phyloP scores from a whole-genome alignment of 2,797 vertebrate genomes.

The Poecilia velifera region DNA sequence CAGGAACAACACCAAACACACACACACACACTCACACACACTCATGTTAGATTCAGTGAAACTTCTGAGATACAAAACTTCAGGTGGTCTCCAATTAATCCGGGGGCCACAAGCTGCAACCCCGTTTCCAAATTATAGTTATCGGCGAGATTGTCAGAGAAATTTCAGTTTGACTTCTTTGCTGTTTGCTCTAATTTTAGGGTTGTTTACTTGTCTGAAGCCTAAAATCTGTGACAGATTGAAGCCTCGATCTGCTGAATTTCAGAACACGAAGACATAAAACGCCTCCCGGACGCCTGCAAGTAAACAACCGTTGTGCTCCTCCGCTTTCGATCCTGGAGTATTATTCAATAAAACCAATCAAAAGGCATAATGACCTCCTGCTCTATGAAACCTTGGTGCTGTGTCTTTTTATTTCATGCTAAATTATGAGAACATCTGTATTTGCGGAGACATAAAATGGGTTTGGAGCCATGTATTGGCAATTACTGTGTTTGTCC shows the following conservation, averaged over 20 bases:
- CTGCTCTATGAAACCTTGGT: background rate
- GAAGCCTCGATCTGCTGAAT: background rate
- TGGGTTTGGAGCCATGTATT: slow-evolving; percentile 26
- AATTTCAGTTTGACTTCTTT: slow-evolving; percentile 24
- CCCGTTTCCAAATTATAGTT: slow-evolving; percentile 36
- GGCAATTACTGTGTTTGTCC: slow-evolving; percentile 55
- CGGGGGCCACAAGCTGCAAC: slow-evolving; percentile 4
- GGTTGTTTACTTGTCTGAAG: slow-evolving; percentile 23
- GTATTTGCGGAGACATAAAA: slow-evolving; percentile 34
- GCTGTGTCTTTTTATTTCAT: slow-evolving; percentile 11
- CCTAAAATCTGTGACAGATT: slow-evolving; percentile 10
- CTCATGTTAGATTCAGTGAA: slow-evolving; percentile 19
- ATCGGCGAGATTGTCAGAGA: slow-evolving; percentile 29
- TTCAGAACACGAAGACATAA: background rate
- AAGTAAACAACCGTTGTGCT: background rate
- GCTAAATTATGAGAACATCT: slow-evolving; percentile 8
- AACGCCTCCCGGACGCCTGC: background rate
- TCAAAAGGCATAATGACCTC: background rate
- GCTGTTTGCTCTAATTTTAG: slow-evolving; percentile 7
- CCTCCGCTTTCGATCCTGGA: background rate
- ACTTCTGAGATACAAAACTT: slow-evolving; percentile 25
- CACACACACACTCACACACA: background rate
- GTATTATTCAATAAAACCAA: background rate
- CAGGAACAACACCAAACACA: slow-evolving; percentile 9
- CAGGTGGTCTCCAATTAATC: slow-evolving; percentile 41